Base-by-base conservation (phyloP, 2,888 invertebrate genomes). In the Monoplex corrugatus region DNA sequence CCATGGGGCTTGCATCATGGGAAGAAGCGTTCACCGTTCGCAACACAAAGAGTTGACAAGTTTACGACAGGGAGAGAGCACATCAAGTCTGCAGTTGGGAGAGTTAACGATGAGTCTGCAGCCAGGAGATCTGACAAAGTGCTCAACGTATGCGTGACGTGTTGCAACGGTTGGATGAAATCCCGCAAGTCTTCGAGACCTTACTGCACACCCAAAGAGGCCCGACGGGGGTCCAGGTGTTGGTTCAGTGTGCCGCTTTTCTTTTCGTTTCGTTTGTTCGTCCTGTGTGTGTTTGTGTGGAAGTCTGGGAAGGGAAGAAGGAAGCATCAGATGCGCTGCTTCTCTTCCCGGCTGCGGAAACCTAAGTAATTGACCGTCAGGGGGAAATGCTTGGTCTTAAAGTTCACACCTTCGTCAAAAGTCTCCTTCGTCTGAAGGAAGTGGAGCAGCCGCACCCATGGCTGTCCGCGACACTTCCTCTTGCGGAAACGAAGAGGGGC, bases 241-340 rank as follows among this genome's bases (percentile, higher is more conserved):
- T 80, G 28, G 78, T 63, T 38, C 50, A 45, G 72, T 63, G 63
- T 43, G 40, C 44, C 45, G 16, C 40, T 38, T 10, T 63, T 63
- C 32, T 63, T 78, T 88, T 68, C 57, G n/a, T 84, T n/a, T 38
- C 50, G 83, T 35, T 43, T 86, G 28, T 84, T 57, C 86, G 87
- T 89, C 19, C 86, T 80, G 50, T 91, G 85, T 75, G 91, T 94
- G 43, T 93, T 93, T 91, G 63, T 92, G 44, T 94, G 94, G 94
- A 92, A 91, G 88, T 93, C 94, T 45, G 86, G 88, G n/a, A 93
- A 93, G 90, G 92, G 91, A 85, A 91, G 93, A 68, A 92, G 92
- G 89, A 94, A 94, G 90, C 86, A 90, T 83, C 90, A 89, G 75
- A 87, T 92, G 13, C 63, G 86, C 85, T 90, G 90, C 72, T 91